Evolutionary conservation across 92 coral and sea anemone genomes (phyloP), one percentile per base, ranked within the genome.

Genomic region (Porites lobata): DNA sequence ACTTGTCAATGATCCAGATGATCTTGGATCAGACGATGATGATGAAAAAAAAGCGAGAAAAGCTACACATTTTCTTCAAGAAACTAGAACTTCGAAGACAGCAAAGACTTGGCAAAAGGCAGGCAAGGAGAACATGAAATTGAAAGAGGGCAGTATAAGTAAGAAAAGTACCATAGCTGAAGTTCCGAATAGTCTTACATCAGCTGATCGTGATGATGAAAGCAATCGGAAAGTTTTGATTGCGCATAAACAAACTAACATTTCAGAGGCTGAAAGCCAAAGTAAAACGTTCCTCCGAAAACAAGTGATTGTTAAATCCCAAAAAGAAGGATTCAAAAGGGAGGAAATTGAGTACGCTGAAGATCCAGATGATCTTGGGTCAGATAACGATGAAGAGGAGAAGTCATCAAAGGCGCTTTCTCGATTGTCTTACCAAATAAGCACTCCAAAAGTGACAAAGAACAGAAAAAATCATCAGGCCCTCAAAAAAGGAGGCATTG

Each of bases 11-110:
- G 80, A 79, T 79, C 70, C 75, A 32, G 69, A 79, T 68, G 86
- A 79, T 12, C 67, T 87, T 54, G 90, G 90, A 26, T 76, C 85
- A 22, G 90, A 87, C 12, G 71, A 62, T 59, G 62, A 59, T 79
- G 82, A 20, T 7, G 54, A 69, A 12, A 50, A 9, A 18, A 19
- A 56, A 19, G 53, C 56, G 19, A 24, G 19, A n/a, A 70, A 82
- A 47, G 47, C 20, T 82, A 19, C 26, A 4, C 50, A 9, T 8
- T 24, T 80, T 17, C 76, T 66, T 21, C 66, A 9, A 24, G 14
- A 2, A 9, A 29, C 9, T n/a, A 56, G 14, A 50, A 67, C 7
- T 15, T 15, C 56, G 52, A 62, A 76, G 17, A 62, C 29, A 68
- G 72, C 47, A 38, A 38, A 38, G 47, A 38, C 0, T 0, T 38